Evolutionary conservation across 2,888 invertebrate genomes (phyloP), one percentile per base, ranked within the genome.

Genomic region (Pyralis farinalis): DNA sequence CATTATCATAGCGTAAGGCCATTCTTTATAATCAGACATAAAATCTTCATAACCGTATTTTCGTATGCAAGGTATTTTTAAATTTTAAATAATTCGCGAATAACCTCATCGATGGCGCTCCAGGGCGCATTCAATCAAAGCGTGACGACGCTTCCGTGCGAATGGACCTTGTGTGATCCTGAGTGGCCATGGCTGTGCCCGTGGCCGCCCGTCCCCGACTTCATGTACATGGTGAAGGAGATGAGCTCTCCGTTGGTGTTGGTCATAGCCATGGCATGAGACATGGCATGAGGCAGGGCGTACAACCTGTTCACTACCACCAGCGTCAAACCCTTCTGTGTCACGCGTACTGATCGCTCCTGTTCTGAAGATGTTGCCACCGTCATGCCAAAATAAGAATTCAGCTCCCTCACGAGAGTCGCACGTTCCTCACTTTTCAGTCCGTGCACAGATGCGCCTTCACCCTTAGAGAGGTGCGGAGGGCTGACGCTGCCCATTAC

Each of bases 181-280:
- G 59, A 22, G 34, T 72, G 74, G 6, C 62, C 47, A 46, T 75
- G 76, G 1, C 62, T 46, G 44, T 77, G 79, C 1, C 66, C 54
- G 42, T 75, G 77, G 1, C 63, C 55, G 16, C 64, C 67, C 9
- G 63, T 36, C 43, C 65, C 66, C 1, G 78, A 72, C 60, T 88
- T 88, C 70, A 87, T 88, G 55, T 88, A 89, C 80, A 90, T 70
- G 7, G 85, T 82, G 68, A 88, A 90, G 10, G 89, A 87, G 34
- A 88, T 64, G 27, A 88, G 70, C 57, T 90, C 89, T 1, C 88
- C 67, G 57, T 90, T 90, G 8, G 85, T 78, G 51, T 86, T 87
- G 11, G 88, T 87, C 82, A 90, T 87, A 1, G 87, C 80, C 89
- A 90, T 89, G 2, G 89, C 72, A 57, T 90, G 89, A 0, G 88